Evolutionary conservation across 2,888 invertebrate genomes (phyloP), one percentile per base, ranked within the genome.

Genomic region (Drosophila pullipes): DNA sequence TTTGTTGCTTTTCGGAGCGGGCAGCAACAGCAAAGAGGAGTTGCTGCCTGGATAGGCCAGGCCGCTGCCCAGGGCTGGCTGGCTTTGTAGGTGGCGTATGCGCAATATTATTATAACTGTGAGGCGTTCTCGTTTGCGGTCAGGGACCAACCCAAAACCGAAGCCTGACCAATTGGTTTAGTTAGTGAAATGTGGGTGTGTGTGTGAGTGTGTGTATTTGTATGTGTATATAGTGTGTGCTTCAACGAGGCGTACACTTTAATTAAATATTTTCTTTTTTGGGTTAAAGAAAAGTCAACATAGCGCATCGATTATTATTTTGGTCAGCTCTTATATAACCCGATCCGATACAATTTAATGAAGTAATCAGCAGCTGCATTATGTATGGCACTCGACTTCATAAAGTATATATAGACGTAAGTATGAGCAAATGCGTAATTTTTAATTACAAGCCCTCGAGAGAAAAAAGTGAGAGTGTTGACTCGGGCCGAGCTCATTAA

Each of bases 61-160:
- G 37, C 60, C 76, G 63, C 68, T 69, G 82, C 88, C 88, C 65
- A 68, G 69, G 75, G 76, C 85, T 60, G 66, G 66, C 57, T 53
- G 52, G 74, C 74, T 82, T 82, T 89, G 87, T 89, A 85, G 87
- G 89, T 87, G 89, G 89, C 89, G 87, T 87, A 89, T 90, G 88
- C 88, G 81, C 88, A 81, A 88, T 90, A 82, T 88, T 83, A 87
- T 86, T 86, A 85, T 89, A 85, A 81, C 85, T 88, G 89, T 85
- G 74, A 81, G 88, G 83, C 83, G 78, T 83, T 82, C 77, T 88
- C 71, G 89, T 84, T 88, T 88, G 85, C 81, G 85, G 85, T 85
- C 89, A 85, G 78, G 81, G 85, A 85, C 89, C 86, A 88, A 85
- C 83, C 83, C 87, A 84, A 74, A 82, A 69, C 69, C 53, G 66